Base-by-base conservation (phyloP, 2,888 invertebrate genomes). In the Dryadula phaetusa region DNA sequence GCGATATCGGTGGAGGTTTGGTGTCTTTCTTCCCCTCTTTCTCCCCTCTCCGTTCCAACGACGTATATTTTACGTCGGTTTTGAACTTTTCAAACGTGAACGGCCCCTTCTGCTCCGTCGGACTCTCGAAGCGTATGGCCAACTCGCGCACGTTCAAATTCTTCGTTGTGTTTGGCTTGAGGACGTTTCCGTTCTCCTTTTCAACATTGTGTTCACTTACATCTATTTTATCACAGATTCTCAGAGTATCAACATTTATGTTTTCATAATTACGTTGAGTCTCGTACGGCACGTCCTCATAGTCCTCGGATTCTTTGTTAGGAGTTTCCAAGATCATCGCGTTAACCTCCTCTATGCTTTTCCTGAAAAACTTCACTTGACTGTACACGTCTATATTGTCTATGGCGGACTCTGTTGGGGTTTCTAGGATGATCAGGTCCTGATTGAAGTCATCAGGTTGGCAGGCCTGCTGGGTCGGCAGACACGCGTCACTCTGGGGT, bases 291-390 rank as follows among this genome's bases (percentile, higher is more conserved):
- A 91, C 74, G 34, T 91, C 91, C 42, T 91, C 90, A 54, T 92
- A 90, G 69, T 85, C 83, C 22, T 56, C 56, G 16, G 82, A 77
- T 47, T 85, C 84, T 49, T 81, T 80, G 58, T 86, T 86, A 0
- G 85, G 83, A 1, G 86, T 79, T 69, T 87, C 87, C 2, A 89
- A 66, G 0, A 92, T 78, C 84, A 92, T 85, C 10, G 92, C 95
- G 79, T 96, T 96, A 0, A 96, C 95, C 84, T 96, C 96, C 52
- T 95, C 95, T 46, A 96, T 95, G 22, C 79, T 79, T 74, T 95
- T 93, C 46, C 95, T 93, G 75, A 96, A 95, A 79, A 96, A 95
- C 76, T 96, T 96, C 0, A 96, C 96, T 92, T 96, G 94, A 74
- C 96, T 96, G 77, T 96, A 96, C 0, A 96, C 94, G 62, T 94